Evolutionary conservation across 2,113 vertebrate genomes (phyloP).

Genomic region (Ornithorhynchus anatinus): DNA sequence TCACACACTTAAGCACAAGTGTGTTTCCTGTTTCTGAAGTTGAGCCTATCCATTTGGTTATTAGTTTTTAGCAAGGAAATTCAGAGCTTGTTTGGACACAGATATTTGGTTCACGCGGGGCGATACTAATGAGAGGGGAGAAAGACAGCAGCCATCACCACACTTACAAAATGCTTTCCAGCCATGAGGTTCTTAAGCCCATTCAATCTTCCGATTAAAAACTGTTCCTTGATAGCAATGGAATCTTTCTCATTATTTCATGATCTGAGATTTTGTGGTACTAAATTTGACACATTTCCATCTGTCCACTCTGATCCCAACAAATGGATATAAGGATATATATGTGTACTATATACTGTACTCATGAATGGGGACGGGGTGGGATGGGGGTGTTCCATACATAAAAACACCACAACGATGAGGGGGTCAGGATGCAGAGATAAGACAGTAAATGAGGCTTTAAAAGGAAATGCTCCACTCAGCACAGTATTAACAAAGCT

Average conservation of each 20-base stretch:
- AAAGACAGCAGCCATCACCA: slow-evolving; percentile 34
- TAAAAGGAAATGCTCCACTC: slow-evolving; percentile 1
- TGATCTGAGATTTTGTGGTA: slow-evolving; percentile 37
- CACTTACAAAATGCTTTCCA: slow-evolving; percentile 64
- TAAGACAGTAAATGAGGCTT: neutral
- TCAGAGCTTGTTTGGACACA: slow-evolving; percentile 37
- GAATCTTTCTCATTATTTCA: slow-evolving; percentile 38
- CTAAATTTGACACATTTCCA: slow-evolving; percentile 45
- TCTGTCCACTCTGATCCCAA: slow-evolving; percentile 35
- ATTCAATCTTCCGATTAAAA: slow-evolving; percentile 66
- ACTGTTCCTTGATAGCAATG: slow-evolving; percentile 62
- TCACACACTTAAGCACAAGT: slow-evolving; percentile 60
- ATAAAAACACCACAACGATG: slow-evolving; percentile 48
- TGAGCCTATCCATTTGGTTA: neutral
- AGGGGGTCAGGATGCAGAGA: slow-evolving; percentile 57
- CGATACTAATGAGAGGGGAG: slow-evolving; percentile 53
- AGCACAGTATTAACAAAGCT: slow-evolving; percentile 31
- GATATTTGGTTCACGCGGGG: slow-evolving; percentile 42
- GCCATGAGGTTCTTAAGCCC: slow-evolving; percentile 35
- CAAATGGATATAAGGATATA: slow-evolving; percentile 34
- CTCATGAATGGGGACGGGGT: slow-evolving; percentile 35
- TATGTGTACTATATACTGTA: neutral
- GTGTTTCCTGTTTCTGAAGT: slow-evolving; percentile 55
- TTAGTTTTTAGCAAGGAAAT: slow-evolving; percentile 49
- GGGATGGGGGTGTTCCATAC: slow-evolving; percentile 20